Conservation (phyloP, 2,888 invertebrate genomes). For the Philereme transversata region DNA sequence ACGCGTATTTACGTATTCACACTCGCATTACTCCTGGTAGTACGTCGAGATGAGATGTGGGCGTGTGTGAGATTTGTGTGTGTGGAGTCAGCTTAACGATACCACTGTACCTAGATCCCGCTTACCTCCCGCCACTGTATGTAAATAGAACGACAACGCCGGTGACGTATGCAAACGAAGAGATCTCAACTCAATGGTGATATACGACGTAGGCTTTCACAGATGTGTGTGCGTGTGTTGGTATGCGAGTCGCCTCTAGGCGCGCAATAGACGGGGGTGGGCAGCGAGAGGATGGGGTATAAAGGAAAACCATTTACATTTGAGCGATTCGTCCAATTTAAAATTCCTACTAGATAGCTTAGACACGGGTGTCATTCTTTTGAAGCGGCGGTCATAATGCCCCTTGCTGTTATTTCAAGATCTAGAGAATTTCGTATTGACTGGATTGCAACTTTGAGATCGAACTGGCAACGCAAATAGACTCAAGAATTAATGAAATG, state of each 20-base stretch:
- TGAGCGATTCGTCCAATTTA: slow-evolving; percentile 86
- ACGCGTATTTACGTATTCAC: slow-evolving; percentile 83
- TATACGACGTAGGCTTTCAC: slow-evolving; percentile 71
- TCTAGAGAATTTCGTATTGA: slow-evolving; percentile 34
- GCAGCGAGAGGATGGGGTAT: slow-evolving; percentile 82
- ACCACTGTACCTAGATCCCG: slow-evolving; percentile 62
- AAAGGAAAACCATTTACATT: slow-evolving; percentile 85
- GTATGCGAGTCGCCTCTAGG: slow-evolving; percentile 83
- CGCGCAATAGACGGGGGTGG: slow-evolving; percentile 82
- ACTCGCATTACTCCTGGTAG: slow-evolving; percentile 80
- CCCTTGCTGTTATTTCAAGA: slow-evolving; percentile 61
- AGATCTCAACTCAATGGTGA: slow-evolving; percentile 70
- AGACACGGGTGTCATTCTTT: slow-evolving; percentile 83
- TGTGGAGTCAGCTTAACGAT: slow-evolving; percentile 73
- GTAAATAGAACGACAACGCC: slow-evolving; percentile 60
- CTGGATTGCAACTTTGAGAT: slow-evolving; percentile 4
- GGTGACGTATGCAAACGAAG: slow-evolving; percentile 73
- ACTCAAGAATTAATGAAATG: slow-evolving; percentile 50
- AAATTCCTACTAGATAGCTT: slow-evolving; percentile 85
- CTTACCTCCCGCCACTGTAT: slow-evolving; percentile 54
- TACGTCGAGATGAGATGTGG: slow-evolving; percentile 77
- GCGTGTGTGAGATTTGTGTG: slow-evolving; percentile 64
- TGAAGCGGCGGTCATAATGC: slow-evolving; percentile 75
- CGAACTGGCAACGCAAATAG: slow-evolving; percentile 7
- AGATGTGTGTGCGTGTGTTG: slow-evolving; percentile 78